Base-by-base conservation (phyloP, 2,888 invertebrate genomes). In the Leptopterna dolabrata region DNA sequence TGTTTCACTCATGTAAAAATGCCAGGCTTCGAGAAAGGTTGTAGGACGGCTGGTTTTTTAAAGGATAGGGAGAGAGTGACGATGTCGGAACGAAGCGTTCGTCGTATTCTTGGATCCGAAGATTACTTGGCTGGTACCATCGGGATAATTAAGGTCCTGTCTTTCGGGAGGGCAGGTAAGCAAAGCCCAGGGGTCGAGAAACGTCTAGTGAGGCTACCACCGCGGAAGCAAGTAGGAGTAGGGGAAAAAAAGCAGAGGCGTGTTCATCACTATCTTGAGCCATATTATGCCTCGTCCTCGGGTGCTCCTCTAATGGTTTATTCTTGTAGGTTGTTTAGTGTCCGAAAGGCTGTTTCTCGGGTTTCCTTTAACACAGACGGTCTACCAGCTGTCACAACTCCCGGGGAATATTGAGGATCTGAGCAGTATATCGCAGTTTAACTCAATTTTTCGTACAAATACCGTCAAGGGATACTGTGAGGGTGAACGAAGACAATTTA, bases 221-320 rank as follows among this genome's bases (percentile, higher is more conserved):
- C 14, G 16, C 73, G 73, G 73, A 73, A 73, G 73, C 73, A 36
- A 63, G 63, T 19, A 19, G 73, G 36, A 16, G 36, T 36, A 4
- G 36, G 36, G 16, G 73, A 24, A 63, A 63, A 63, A 63, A 11
- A 63, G 24, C 6, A 29, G 36, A 73, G 73, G 73, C 73, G 73
- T 73, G 73, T 73, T 73, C 73, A 19, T 73, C 73, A 73, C 73
- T 73, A 73, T 73, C 73, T 73, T 36, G 29, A 73, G 73, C 73
- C 41, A 19, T 73, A 73, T 73, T 73, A 73, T 73, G 73, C 36
- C 36, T 73, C 41, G 16, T 41, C 73, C 16, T 73, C 36, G 1
- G 16, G 16, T n/a, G n/a, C 29, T 7, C 19, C 14, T 36, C 73
- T 73, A 73, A 73, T 73, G 73, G 73, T 73, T 73, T 73, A 73